Base-by-base conservation (phyloP, 1,140 invertebrate genomes). In the Plutomurus gul region DNA sequence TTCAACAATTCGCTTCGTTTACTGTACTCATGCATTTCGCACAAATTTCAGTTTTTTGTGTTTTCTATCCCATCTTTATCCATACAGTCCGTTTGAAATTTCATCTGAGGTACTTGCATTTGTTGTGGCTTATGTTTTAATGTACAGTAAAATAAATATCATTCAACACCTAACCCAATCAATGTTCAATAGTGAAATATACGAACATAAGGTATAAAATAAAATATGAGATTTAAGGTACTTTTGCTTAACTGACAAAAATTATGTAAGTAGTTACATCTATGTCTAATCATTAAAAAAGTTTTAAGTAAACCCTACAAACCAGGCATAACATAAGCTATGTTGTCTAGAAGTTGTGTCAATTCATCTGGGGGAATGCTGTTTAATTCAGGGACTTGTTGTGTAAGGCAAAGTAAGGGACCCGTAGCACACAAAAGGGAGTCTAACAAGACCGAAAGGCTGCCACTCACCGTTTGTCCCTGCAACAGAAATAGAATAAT, bases 241-340 rank as follows among this genome's bases (percentile, higher is more conserved):
- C 56, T 5, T 65, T 51, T 33, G 27, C 27, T 33, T 60, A 16
- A 16, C 4, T 11, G 30, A n/a, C 6, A n/a, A 30, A 65, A n/a
- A 33, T 33, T 33, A 60, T 33, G 13, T 8, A 6, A 16, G n/a
- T 13, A 16, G 3, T 60, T 16, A 60, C 20, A 10, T 60, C 51
- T n/a, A n/a, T n/a, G n/a, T n/a, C n/a, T n/a, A n/a, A n/a, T n/a
- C n/a, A n/a, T n/a, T n/a, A n/a, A n/a, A n/a, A n/a, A n/a, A n/a
- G n/a, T n/a, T n/a, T n/a, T n/a, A 56, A 56, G 22, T 43, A 43
- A 77, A 37, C n/a, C 25, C 90, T 91, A 97, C 30, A 98, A 88
- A 81, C 96, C 96, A 20, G 96, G 96, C 96, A 98, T 98, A 81
- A 98, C 95, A 85, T 97, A 98, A 0, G 96, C 96, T 80, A 98